Percentiles rank a stretch among this genome's conserved stretches.
These are phyloP conservation scores for Blennius ocellaris DNA, from an alignment of 2,113 vertebrate genomes.

Conservation along the genomic window DNA sequence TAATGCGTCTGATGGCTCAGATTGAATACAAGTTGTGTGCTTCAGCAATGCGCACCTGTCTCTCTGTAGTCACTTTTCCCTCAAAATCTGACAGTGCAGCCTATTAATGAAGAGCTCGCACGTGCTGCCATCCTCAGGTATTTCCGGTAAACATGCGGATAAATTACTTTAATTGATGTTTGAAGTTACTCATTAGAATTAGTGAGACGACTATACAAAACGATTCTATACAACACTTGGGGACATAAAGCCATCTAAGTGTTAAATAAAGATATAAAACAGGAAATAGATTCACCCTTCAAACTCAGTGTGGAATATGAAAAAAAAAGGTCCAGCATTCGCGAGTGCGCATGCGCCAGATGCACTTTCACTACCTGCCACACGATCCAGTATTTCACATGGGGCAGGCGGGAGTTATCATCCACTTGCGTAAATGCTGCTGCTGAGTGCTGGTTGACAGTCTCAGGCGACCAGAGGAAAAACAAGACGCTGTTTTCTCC, in stretches of 20 bases:
- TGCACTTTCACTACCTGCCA: slow-evolving; percentile 83
- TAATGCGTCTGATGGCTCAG: background rate
- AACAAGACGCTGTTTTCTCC: slow-evolving; percentile 45
- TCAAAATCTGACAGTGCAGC: background rate
- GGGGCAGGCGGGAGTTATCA: slow-evolving; percentile 76
- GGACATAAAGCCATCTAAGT: background rate
- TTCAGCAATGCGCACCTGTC: background rate
- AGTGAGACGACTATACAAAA: slow-evolving; percentile 2
- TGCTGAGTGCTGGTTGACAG: slow-evolving; percentile 68
- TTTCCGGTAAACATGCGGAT: background rate
- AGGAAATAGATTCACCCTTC: slow-evolving; percentile 30
- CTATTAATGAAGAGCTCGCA: background rate
- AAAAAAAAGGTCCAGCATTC: slow-evolving; percentile 16
- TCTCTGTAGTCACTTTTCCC: slow-evolving; percentile 6
- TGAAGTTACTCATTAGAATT: slow-evolving; percentile 7
- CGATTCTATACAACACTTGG: slow-evolving; percentile 1
- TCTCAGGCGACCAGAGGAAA: slow-evolving; percentile 62
- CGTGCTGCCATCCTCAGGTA: slow-evolving; percentile 16
- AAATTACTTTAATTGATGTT: background rate
- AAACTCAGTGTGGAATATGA: slow-evolving; percentile 49
- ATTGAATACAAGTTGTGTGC: background rate
- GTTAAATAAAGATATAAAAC: slow-evolving; percentile 29
- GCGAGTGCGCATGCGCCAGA: slow-evolving; percentile 78
- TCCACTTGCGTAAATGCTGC: slow-evolving; percentile 77
- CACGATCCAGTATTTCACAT: slow-evolving; percentile 83